Conservation (phyloP, 2,888 invertebrate genomes). For the Zaprionus bogoriensis region DNA sequence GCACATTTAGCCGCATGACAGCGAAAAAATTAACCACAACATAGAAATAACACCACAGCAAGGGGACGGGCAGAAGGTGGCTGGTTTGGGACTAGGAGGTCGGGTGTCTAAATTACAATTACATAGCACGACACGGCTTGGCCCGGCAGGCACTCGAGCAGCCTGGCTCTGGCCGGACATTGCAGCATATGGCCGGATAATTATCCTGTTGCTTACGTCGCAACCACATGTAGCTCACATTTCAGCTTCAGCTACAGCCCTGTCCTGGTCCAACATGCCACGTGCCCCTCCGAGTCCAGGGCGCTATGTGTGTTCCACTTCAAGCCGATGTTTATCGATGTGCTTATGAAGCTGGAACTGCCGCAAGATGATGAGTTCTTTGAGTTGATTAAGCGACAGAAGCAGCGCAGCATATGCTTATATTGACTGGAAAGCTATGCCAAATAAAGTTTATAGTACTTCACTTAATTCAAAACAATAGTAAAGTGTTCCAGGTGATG, state of each 20-base stretch:
- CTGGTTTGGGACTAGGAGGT: neutral
- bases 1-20: conserved; percentile 73
- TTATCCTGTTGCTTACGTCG: conserved; percentile 65
- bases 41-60: conserved; percentile 10
- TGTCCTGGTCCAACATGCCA: neutral
- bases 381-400: conserved; percentile 43
- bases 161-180: conserved; percentile 50
- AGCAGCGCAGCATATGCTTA: conserved; percentile 13
- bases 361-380: conserved; percentile 39
- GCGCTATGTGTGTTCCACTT: conserved; percentile 17
- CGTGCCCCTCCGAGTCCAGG: conserved; percentile 15
- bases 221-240: conserved; percentile 35
- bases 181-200: conserved; percentile 67
- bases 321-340: conserved; percentile 55
- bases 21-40: conserved; percentile 46
- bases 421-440: neutral
- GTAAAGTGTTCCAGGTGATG: too few species aligned
- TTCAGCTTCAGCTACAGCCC: conserved; percentile 12
- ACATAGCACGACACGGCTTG: conserved; percentile 31
- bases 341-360: conserved; percentile 35
- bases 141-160: conserved; percentile 39
- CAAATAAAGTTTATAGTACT: too few species aligned
- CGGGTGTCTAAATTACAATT: conserved; percentile 66
- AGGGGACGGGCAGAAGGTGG: neutral
- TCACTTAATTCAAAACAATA: neutral